Conservation (phyloP, 2,113 vertebrate species). For the Zonotrichia leucophrys region DNA sequence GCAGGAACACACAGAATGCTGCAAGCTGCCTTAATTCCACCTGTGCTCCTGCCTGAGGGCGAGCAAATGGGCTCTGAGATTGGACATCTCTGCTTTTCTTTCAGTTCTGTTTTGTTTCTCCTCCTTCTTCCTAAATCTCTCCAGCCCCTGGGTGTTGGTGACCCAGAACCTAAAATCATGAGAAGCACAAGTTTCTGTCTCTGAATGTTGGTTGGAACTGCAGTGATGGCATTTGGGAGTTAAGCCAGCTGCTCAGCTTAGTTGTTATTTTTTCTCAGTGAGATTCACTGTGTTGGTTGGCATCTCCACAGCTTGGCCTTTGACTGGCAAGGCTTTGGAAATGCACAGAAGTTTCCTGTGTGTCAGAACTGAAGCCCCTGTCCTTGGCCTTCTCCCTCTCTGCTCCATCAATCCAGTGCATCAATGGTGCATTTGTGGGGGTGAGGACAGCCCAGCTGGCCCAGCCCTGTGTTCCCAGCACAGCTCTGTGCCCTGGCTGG, state of each 20-base stretch:
- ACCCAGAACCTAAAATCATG: background rate
- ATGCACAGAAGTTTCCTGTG: background rate
- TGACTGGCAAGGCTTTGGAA: background rate
- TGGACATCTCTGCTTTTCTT: background rate
- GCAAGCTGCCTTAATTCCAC: background rate
- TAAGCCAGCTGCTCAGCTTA: background rate
- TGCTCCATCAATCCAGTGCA: background rate
- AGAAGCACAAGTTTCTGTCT: conserved; percentile 36
- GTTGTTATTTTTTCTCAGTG: background rate
- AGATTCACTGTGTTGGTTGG: background rate
- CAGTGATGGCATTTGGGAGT: background rate
- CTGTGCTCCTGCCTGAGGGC: background rate
- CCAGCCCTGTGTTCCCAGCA: background rate
- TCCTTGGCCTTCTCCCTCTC: background rate
- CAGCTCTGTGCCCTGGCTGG: background rate
- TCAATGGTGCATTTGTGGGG: background rate
- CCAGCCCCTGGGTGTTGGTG: background rate
- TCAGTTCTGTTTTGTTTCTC: background rate
- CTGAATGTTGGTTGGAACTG: background rate
- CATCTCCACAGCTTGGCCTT: background rate
- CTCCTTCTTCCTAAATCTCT: background rate
- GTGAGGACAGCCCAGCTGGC: background rate
- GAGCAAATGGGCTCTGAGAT: background rate
- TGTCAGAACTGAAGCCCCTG: background rate
- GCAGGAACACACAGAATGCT: background rate